Evolutionary conservation across 2,113 vertebrate species (phyloP).

Genomic region (Semicossyphus pulcher): DNA sequence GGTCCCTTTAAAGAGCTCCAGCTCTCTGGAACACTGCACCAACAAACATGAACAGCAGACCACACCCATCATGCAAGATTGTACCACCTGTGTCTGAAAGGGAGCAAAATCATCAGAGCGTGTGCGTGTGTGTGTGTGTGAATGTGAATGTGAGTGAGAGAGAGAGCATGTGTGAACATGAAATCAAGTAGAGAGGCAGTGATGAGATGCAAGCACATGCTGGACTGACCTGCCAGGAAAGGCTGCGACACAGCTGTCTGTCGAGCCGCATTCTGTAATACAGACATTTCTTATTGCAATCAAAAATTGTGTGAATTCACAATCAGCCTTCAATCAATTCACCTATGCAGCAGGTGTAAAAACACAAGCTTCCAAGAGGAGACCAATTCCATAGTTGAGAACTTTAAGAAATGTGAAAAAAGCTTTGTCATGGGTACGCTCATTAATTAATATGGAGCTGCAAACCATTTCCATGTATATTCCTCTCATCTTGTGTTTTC

Average conservation of each 20-base stretch:
- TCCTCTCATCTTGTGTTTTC: constrained; percentile 41
- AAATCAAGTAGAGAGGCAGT: constrained; percentile 22
- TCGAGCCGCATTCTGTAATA: constrained; percentile 12
- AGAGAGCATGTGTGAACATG: background rate
- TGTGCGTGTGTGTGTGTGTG: constrained; percentile 5
- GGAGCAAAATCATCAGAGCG: constrained; percentile 11
- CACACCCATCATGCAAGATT: constrained; percentile 86
- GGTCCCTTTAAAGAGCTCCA: constrained; percentile 90
- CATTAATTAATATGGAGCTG: constrained; percentile 42
- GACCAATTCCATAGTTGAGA: constrained; percentile 22
- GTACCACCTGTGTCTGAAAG: constrained; percentile 90
- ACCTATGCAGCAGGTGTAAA: constrained; percentile 26
- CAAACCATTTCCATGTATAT: constrained; percentile 52
- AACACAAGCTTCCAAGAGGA: constrained; percentile 28
- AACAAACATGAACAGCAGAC: constrained; percentile 86
- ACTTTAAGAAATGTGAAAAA: constrained; percentile 67
- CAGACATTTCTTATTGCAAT: constrained; percentile 43
- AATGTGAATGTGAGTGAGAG: background rate
- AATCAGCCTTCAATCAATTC: constrained; percentile 50
- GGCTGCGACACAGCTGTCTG: constrained; percentile 20
- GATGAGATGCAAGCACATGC: constrained; percentile 6
- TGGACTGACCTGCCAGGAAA: constrained; percentile 23
- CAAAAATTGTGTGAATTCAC: constrained; percentile 59
- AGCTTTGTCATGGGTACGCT: constrained; percentile 61
- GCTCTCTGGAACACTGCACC: constrained; percentile 89